These are phyloP conservation scores for Trichopoda pennipes DNA, from an alignment of 2,888 invertebrate species.

Conservation along the genomic window DNA sequence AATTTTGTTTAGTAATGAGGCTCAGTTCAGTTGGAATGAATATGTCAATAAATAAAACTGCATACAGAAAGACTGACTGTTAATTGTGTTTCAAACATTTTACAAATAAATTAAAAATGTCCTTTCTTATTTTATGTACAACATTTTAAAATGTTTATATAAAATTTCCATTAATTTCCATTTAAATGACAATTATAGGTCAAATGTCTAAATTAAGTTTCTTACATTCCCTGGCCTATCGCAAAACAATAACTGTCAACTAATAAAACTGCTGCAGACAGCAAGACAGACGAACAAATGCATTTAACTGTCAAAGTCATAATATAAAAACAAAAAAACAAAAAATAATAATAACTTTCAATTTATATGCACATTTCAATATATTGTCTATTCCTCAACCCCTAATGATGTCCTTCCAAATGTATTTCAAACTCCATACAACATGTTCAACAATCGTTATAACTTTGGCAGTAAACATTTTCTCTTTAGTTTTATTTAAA, in stretches of 20 bases:
- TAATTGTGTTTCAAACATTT: no score
- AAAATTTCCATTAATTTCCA: conserved; percentile 16
- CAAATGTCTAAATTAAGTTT: conserved; percentile 51
- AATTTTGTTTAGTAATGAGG: no score
- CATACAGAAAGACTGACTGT: no score
- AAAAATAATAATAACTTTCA: conserved; percentile 44
- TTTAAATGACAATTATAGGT: conserved; percentile 48
- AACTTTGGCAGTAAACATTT: conserved; percentile 52
- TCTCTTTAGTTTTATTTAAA: conserved; percentile 50
- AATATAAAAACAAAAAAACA: no score
- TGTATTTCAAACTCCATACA: conserved; percentile 16
- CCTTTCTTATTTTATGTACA: not conserved
- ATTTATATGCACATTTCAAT: conserved; percentile 31
- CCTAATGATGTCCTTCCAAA: not conserved
- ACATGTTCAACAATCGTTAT: conserved; percentile 32
- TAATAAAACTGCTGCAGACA: conserved; percentile 29
- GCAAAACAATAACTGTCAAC: conserved; percentile 52
- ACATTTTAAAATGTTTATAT: not conserved
- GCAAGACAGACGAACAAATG: conserved; percentile 1
- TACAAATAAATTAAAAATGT: no score
- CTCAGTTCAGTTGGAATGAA: no score
- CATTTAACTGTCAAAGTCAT: conserved; percentile 53
- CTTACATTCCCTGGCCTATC: conserved; percentile 30
- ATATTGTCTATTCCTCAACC: not conserved
- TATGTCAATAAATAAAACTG: no score